A percentile compares a stretch with the other conserved stretches of the same genome.
These are phyloP conservation scores for Epirrhoe tristata DNA, from an alignment of 2,888 invertebrate species.

Conservation along the genomic window DNA sequence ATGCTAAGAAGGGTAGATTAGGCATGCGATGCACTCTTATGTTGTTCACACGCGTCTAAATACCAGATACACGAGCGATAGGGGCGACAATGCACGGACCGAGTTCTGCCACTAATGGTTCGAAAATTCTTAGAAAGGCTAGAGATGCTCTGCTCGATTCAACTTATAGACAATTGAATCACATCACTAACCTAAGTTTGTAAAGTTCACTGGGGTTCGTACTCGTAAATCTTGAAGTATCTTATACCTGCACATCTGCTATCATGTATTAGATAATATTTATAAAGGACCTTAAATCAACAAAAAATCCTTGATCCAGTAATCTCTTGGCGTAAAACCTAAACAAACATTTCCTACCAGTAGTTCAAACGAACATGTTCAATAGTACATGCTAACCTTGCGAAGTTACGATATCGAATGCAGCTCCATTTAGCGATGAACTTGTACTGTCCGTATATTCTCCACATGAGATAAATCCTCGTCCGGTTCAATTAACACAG, in stretches of 20 bases:
- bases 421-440: constrained; percentile 50
- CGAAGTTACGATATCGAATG: constrained; percentile 49
- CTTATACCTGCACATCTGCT: neutral
- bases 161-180: neutral
- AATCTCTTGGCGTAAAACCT: neutral
- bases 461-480: constrained; percentile 55
- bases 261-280: neutral
- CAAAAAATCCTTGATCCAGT: neutral
- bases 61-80: constrained; percentile 54
- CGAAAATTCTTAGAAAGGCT: constrained; percentile 18
- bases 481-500: constrained; percentile 68
- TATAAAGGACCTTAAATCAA: neutral
- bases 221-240: no score
- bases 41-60: constrained; percentile 72
- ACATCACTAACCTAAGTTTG: no score
- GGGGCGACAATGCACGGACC: constrained; percentile 35
- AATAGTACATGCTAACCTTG: constrained; percentile 41
- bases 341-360: neutral
- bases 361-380: constrained; percentile 2
- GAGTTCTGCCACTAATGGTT: constrained; percentile 33
- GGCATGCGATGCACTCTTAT: constrained; percentile 70
- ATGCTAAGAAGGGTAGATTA: constrained; percentile 75
- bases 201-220: no score
- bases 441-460: constrained; percentile 39
- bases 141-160: constrained; percentile 9